Evolutionary conservation across 2,797 vertebrate genomes (phyloP), one percentile per base, ranked within the genome.

Genomic region (Oreonectes daqikongensis): DNA sequence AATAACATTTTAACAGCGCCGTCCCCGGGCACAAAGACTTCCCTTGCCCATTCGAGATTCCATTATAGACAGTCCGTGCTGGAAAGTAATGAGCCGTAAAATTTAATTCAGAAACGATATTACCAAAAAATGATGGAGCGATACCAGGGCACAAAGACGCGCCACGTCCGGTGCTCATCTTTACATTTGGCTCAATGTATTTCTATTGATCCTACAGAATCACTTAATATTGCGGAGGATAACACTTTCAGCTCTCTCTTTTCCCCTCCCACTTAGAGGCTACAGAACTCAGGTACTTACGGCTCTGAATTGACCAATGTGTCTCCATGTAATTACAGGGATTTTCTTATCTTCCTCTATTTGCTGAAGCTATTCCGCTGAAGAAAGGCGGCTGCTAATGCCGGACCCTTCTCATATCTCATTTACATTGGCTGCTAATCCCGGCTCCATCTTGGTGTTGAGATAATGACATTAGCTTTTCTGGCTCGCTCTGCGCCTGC

Each of bases 41-140:
- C 52, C 74, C 78, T 92, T 90, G 91, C 92, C 93, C 93, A 90
- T 92, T 95, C 94, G 93, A 93, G 93, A 94, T 95, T 95, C 93
- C 92, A 95, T 94, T 94, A 95, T 91, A 88, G 90, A 89, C 92
- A 92, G 90, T 93, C 90, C 89, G 90, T 90, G 91, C 91, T 87
- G 87, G 89, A 91, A 94, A 92, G 95, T 97, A 98, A 98, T 96
- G 95, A 95, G 95, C 94, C 94, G 90, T 95, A 95, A 97, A 96
- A 97, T 97, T 96, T 96, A 94, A 98, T 96, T 97, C 96, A 95
- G 94, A 95, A 95, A 95, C 94, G 92, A 97, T 95, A 95, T 94
- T 93, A 92, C 86, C 86, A 92, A 94, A 94, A 90, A 88, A 94
- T 93, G 94, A 97, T 93, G 90, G 91, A 95, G 92, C 87, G 94